Evolutionary conservation across 2,797 vertebrate species (phyloP), one percentile per base, ranked within the genome.

Genomic region (Semotilus atromaculatus): DNA sequence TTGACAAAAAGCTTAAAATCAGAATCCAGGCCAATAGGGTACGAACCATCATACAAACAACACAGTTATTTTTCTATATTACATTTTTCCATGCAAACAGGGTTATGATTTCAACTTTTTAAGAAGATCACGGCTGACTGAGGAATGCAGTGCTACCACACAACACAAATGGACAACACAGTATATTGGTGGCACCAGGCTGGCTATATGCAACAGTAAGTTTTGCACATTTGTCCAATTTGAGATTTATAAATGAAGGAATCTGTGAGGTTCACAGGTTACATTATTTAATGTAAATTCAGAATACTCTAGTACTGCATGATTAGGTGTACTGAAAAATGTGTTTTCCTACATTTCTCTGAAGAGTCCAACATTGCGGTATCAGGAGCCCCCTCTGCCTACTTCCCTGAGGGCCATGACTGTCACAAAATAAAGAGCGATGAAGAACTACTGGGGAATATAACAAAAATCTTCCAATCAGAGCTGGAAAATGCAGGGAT

Each of bases 71-170:
- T 26, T 14, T 51, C 26, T 68, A 64, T 66, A 53, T 79, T n/a
- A 48, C n/a, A 40, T 36, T 7, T 64, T 51, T 86, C 7, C 73
- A 62, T 31, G 72, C 78, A 73, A 67, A 34, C 90, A 95, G 94
- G 94, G 93, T 34, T 95, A 93, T 51, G 96, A 97, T 76, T 97
- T 97, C 31, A 26, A 1, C 0, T 96, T 96, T 66, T 4, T 94
- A 0, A 93, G 96, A 84, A 90, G 26, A 0, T 94, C 89, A 7
- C 92, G 93, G 19, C 1, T 93, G 26, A 95, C 91, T 45, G 95
- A 96, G 3, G 85, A 86, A 58, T 97, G 96, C 86, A 91, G 93
- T 3, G 1, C 51, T 0, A n/a, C 68, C 67, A 96, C 92, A 0
- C 1, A 75, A 0, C 88, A 91, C 76, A 89, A 74, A n/a, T 96